Evolutionary conservation across 2,888 invertebrate genomes (phyloP).

Genomic region (Sarcophaga caerulescens): DNA sequence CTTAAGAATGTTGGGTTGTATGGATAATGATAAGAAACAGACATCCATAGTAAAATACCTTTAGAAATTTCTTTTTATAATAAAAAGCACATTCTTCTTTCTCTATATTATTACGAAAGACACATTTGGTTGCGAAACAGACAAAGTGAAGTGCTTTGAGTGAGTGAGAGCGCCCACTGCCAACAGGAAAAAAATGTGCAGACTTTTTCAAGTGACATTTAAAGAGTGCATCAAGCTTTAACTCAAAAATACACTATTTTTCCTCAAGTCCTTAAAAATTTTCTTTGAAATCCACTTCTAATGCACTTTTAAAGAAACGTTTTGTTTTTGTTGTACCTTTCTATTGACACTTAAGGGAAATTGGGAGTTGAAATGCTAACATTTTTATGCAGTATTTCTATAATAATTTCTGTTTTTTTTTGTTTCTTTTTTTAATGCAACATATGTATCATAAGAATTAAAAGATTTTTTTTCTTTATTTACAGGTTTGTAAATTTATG

Average conservation of each 20-base stretch:
- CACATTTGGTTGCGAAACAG: neutral
- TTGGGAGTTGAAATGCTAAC: neutral
- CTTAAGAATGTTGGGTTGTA: too few species aligned
- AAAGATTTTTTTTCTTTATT: neutral
- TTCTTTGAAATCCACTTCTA: neutral
- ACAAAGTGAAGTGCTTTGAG: neutral
- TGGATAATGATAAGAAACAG: too few species aligned
- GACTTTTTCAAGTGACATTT: constrained; percentile 4
- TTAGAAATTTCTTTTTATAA: too few species aligned
- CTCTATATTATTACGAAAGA: neutral
- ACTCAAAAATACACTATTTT: neutral
- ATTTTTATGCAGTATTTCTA: neutral
- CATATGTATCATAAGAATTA: too few species aligned
- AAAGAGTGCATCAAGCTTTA: neutral
- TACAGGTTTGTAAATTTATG: neutral
- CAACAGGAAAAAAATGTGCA: neutral
- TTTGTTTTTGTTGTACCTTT: neutral
- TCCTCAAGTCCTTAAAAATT: neutral
- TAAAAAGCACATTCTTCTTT: neutral
- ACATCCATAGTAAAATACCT: too few species aligned
- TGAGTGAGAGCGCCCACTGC: neutral
- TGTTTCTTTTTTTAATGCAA: neutral
- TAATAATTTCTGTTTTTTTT: neutral
- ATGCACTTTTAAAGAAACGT: neutral
- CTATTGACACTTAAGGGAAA: neutral